Evolutionary conservation across 2,888 invertebrate genomes (phyloP).

Genomic region (Apoderus coryli): DNA sequence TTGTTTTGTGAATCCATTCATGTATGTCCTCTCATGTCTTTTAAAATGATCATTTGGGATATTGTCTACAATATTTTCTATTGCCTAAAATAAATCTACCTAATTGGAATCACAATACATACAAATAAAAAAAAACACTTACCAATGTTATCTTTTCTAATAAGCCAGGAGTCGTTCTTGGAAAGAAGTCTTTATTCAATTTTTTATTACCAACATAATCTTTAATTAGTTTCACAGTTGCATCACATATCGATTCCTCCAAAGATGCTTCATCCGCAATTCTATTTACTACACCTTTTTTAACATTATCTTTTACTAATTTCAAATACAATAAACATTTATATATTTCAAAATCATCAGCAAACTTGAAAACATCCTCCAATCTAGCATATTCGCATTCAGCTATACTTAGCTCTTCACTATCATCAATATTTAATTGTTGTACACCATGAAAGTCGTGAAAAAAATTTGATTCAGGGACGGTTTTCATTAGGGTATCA

Average conservation of each 20-base stretch:
- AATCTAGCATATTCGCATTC: conserved; percentile 21
- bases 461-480: conserved; percentile 21
- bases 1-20: too few species aligned
- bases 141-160: conserved; percentile 18
- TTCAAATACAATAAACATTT: conserved; percentile 19
- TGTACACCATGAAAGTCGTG: conserved; percentile 24
- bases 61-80: conserved; percentile 20
- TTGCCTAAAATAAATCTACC: conserved; percentile 14
- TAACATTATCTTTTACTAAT: conserved; percentile 17
- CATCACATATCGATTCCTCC: conserved; percentile 16
- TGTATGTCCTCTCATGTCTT: conserved; percentile 9
- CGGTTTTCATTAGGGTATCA: too few species aligned
- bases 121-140: conserved; percentile 4
- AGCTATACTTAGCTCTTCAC: conserved; percentile 8
- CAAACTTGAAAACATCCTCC: conserved; percentile 19
- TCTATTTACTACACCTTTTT: conserved; percentile 16
- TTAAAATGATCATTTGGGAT: conserved; percentile 19
- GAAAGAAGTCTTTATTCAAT: conserved; percentile 18
- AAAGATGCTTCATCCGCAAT: conserved; percentile 18
- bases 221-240: conserved; percentile 15
- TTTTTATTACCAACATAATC: conserved; percentile 16
- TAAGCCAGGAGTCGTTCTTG: conserved; percentile 15
- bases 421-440: conserved; percentile 12
- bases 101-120: too few species aligned
- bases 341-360: conserved; percentile 14